These are phyloP conservation scores for Lamellibrachia luymesi DNA, from an alignment of 1,140 invertebrate species.

Conservation along the genomic window DNA sequence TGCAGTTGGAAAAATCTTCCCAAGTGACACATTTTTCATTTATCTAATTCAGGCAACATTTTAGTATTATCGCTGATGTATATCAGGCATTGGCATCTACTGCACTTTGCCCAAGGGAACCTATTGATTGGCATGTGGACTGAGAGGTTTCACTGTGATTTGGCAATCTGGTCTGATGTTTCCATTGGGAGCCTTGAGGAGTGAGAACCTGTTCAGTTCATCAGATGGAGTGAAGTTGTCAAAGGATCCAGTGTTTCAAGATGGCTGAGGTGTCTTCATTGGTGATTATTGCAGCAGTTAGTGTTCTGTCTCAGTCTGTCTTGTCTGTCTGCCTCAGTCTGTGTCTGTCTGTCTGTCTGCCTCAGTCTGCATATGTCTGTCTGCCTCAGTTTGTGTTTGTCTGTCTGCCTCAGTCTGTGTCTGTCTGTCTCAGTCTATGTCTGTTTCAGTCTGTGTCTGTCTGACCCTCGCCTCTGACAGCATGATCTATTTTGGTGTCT, in stretches of 20 bases:
- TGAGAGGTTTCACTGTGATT: neutral
- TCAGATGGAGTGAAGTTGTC: neutral
- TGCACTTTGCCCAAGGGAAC: neutral
- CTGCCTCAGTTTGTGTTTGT: neutral
- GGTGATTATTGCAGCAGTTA: neutral
- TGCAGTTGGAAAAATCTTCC: neutral
- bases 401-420: neutral
- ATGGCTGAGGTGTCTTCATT: neutral
- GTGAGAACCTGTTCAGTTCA: neutral
- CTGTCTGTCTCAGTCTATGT: neutral
- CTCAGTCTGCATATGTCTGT: neutral
- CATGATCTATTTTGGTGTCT: neutral
- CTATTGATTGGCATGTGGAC: neutral
- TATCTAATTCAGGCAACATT: neutral
- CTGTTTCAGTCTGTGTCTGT: neutral
- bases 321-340: neutral
- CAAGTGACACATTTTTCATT: neutral
- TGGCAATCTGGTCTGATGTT: neutral
- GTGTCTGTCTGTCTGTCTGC: neutral
- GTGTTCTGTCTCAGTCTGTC: neutral
- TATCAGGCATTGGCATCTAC: too few relatives aligned
- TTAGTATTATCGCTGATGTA: neutral
- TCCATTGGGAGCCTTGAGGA: neutral
- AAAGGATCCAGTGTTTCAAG: neutral
- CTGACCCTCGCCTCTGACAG: neutral